Conservation (phyloP, 2,797 vertebrate genomes). For the Micropoecilia bifurca region DNA sequence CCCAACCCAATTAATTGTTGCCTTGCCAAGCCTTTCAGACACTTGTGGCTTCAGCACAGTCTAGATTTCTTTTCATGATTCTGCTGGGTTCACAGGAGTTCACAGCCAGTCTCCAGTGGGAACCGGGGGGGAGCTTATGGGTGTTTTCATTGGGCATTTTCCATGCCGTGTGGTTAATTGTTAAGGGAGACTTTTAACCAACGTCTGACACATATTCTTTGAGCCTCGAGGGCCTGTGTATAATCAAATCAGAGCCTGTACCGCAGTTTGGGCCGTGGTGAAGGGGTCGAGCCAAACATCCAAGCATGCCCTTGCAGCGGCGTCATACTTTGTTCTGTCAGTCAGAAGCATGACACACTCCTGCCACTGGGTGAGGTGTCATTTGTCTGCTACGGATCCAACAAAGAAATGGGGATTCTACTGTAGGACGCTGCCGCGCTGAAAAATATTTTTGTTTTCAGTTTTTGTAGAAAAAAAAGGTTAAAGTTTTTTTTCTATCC, state of each 20-base stretch:
- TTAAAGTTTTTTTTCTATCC: not conserved
- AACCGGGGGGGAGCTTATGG: constrained; percentile 50
- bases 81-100: constrained; percentile 71
- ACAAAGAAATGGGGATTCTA: constrained; percentile 16
- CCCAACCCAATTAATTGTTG: constrained; percentile 72
- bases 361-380: constrained; percentile 40
- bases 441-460: not conserved
- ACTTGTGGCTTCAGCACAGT: constrained; percentile 65
- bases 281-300: constrained; percentile 60
- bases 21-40: constrained; percentile 62
- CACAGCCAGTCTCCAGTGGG: constrained; percentile 69
- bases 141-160: constrained; percentile 78
- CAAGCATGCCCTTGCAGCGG: constrained; percentile 54
- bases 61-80: constrained; percentile 72
- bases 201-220: constrained; percentile 77
- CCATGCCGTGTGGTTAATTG: constrained; percentile 80
- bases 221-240: constrained; percentile 65
- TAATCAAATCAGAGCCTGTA: constrained; percentile 67
- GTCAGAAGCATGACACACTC: constrained; percentile 47
- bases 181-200: constrained; percentile 77
- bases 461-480: not conserved
- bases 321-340: constrained; percentile 53
- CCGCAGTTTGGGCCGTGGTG: constrained; percentile 56
- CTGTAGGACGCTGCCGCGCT: constrained; percentile 18
- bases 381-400: constrained; percentile 58